phyloP scores from a whole-genome alignment of 2,888 invertebrate genomes.

The Bombylius discolor region DNA sequence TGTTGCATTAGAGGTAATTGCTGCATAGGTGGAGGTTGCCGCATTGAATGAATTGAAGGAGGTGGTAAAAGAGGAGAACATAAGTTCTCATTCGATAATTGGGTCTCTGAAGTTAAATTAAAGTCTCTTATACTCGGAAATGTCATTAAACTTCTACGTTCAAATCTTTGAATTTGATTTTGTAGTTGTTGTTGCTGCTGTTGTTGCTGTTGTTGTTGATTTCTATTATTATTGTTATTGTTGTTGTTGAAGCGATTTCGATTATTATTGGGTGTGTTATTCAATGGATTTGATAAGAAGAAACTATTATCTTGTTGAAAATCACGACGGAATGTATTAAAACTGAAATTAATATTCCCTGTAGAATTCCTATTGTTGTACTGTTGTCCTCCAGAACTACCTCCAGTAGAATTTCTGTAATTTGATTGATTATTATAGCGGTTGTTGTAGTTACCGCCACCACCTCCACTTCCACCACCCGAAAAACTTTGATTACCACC shows the following conservation, averaged over 20 bases:
- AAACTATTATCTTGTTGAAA: background rate
- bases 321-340: conserved; percentile 5
- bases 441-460: conserved; percentile 21
- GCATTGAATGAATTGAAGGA: too few relatives aligned
- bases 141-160: conserved; percentile 1
- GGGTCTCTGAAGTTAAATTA: background rate
- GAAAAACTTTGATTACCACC: conserved; percentile 30
- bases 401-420: conserved; percentile 19
- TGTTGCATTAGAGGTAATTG: too few relatives aligned
- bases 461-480: conserved; percentile 36
- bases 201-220: conserved; percentile 15
- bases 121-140: background rate
- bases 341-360: conserved; percentile 10
- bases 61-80: too few relatives aligned
- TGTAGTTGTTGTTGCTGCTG: conserved; percentile 9
- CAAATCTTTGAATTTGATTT: background rate
- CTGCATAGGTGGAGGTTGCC: too few relatives aligned
- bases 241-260: conserved; percentile 5
- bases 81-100: too few relatives aligned
- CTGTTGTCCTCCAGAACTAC: conserved; percentile 9
- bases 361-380: conserved; percentile 22
- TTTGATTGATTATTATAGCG: conserved; percentile 22
- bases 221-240: background rate
- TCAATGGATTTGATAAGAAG: background rate
- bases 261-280: conserved; percentile 20